These are phyloP conservation scores for Microchirus variegatus DNA, from an alignment of 2,797 vertebrate species.

Conservation along the genomic window DNA sequence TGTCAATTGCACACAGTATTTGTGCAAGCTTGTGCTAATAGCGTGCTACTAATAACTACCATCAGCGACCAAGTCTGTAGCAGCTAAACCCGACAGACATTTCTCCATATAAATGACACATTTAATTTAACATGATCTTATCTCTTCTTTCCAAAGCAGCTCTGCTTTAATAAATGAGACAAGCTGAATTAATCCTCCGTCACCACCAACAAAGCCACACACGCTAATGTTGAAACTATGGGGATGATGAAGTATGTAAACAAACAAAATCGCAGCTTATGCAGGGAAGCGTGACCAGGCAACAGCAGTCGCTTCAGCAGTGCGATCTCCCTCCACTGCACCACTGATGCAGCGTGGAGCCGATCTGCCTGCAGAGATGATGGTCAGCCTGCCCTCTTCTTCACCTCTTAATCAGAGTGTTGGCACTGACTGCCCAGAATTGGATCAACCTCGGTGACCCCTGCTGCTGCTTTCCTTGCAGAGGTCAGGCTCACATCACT, in stretches of 20 bases:
- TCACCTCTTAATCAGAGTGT: conserved; percentile 73
- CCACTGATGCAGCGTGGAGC: conserved; percentile 20
- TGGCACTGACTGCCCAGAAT: conserved; percentile 66
- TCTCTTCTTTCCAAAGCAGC: not conserved
- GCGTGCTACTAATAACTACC: no score
- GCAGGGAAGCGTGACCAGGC: not conserved
- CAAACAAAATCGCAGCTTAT: not conserved
- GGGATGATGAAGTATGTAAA: not conserved
- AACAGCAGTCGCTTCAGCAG: conserved; percentile 7
- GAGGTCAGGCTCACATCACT: conserved; percentile 64
- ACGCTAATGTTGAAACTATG: not conserved
- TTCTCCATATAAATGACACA: no score
- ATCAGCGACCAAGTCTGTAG: no score
- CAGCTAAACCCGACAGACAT: no score
- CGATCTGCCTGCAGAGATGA: conserved; percentile 48
- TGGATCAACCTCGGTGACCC: conserved; percentile 70
- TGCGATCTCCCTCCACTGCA: conserved; percentile 7
- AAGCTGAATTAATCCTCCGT: conserved; percentile 1
- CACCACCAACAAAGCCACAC: not conserved
- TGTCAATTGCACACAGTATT: no score
- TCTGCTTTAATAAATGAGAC: not conserved
- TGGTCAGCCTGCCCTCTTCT: conserved; percentile 57
- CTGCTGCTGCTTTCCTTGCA: conserved; percentile 62
- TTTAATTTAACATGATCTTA: not conserved
- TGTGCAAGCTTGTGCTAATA: no score